phyloP scores from a whole-genome alignment of 2,888 invertebrate species.

The Lepidochrysops patricia region DNA sequence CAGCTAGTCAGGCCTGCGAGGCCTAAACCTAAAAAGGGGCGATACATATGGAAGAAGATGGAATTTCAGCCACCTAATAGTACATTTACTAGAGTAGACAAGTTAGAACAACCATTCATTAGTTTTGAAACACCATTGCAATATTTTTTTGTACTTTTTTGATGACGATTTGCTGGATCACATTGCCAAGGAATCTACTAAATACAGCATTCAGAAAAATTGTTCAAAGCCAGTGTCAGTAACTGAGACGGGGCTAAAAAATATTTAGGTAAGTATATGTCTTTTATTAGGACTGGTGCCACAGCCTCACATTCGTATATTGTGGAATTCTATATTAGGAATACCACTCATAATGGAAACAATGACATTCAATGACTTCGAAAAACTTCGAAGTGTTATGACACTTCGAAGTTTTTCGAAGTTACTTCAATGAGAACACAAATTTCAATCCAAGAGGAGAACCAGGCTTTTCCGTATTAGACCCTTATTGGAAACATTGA shows the following conservation, averaged over 20 bases:
- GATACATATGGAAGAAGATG: background rate
- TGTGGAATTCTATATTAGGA: constrained; percentile 23
- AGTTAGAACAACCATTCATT: background rate
- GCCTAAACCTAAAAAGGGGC: background rate
- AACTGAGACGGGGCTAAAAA: constrained; percentile 17
- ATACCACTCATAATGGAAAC: constrained; percentile 20
- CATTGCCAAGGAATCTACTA: constrained; percentile 18
- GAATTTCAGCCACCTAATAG: background rate
- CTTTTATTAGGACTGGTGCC: constrained; percentile 17
- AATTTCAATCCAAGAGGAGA: constrained; percentile 2
- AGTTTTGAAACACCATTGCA: constrained; percentile 18
- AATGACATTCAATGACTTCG: constrained; percentile 20
- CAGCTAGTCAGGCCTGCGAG: background rate
- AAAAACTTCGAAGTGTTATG: constrained; percentile 23
- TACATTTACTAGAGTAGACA: no score
- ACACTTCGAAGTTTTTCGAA: constrained; percentile 23
- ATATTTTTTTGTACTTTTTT: constrained; percentile 20
- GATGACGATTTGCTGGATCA: constrained; percentile 18
- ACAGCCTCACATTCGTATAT: constrained; percentile 21
- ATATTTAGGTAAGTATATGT: constrained; percentile 18
- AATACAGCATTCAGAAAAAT: constrained; percentile 18
- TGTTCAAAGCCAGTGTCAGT: constrained; percentile 17
- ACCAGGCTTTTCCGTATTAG: constrained; percentile 27
- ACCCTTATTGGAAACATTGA: constrained; percentile 26
- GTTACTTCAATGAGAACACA: constrained; percentile 21